A percentile compares a stretch with the other conserved stretches of the same genome.
Conservation (phyloP, 2,113 vertebrate genomes). For the Podarcis cretensis region DNA sequence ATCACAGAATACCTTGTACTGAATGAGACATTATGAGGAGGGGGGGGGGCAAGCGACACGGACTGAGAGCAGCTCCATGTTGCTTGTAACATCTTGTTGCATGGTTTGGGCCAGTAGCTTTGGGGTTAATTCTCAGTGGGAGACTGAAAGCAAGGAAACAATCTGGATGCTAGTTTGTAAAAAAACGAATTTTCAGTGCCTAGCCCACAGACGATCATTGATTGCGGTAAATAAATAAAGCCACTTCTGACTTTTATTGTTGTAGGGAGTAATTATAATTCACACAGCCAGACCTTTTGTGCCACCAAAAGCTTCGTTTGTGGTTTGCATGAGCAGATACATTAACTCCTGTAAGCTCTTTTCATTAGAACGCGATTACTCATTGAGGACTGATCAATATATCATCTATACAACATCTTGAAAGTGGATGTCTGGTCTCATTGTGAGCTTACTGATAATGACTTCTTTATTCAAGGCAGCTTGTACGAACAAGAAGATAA, state of each 20-base stretch:
- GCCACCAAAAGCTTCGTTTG: slow-evolving; percentile 85
- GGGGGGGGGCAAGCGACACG: not conserved
- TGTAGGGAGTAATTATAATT: slow-evolving; percentile 86
- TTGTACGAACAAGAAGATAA: slow-evolving; percentile 97
- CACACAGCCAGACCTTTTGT: slow-evolving; percentile 82
- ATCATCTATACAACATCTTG: slow-evolving; percentile 94
- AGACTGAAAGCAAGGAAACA: slow-evolving; percentile 53
- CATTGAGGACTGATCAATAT: slow-evolving; percentile 92
- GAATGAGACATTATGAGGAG: not conserved
- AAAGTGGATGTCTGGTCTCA: slow-evolving; percentile 91
- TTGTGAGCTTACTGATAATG: slow-evolving; percentile 92
- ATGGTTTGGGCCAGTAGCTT: not conserved
- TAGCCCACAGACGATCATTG: slow-evolving; percentile 71
- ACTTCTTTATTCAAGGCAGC: slow-evolving; percentile 91
- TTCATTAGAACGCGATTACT: slow-evolving; percentile 90
- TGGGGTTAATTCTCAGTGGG: slow-evolving; percentile 63
- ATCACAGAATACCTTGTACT: slow-evolving; percentile 1
- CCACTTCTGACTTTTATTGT: slow-evolving; percentile 87
- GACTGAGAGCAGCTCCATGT: not conserved
- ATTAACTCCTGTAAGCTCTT: slow-evolving; percentile 84
- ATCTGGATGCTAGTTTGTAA: slow-evolving; percentile 66
- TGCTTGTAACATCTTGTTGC: not conserved
- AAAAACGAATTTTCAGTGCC: slow-evolving; percentile 68
- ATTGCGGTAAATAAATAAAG: slow-evolving; percentile 84
- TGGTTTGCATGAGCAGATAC: slow-evolving; percentile 86